A percentile compares a stretch with the other conserved stretches of the same genome.
Conservation (phyloP, 2,888 invertebrate genomes). For the Lissocephala sabroskyi region DNA sequence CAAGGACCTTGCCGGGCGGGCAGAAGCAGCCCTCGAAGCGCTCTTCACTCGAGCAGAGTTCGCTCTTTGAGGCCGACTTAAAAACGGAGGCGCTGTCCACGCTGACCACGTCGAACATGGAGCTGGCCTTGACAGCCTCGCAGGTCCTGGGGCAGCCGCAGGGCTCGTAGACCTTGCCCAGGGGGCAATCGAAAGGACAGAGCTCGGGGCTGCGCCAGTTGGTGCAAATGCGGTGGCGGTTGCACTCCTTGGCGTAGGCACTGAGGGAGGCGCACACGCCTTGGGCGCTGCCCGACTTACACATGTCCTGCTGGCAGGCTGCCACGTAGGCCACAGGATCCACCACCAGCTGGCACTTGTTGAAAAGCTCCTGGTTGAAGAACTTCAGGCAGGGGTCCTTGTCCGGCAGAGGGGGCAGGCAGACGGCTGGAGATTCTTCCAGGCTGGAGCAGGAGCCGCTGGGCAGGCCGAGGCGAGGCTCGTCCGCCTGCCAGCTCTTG, state of each 20-base stretch:
- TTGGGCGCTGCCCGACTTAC: conserved; percentile 74
- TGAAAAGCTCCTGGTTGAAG: conserved; percentile 75
- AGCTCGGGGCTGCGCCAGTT: conserved; percentile 78
- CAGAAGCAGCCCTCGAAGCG: conserved; percentile 89
- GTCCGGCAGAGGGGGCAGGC: conserved; percentile 75
- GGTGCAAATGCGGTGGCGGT: conserved; percentile 80
- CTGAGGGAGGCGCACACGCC: conserved; percentile 79
- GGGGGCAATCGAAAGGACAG: conserved; percentile 78
- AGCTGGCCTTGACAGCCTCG: conserved; percentile 54
- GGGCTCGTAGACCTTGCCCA: conserved; percentile 66
- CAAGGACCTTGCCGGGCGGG: conserved; percentile 80
- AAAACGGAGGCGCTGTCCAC: conserved; percentile 54
- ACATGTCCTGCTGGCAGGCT: conserved; percentile 81
- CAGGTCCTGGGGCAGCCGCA: conserved; percentile 71
- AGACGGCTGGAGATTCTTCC: conserved; percentile 72
- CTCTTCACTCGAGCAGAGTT: conserved; percentile 72
- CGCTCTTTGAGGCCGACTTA: conserved; percentile 52
- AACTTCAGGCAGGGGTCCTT: conserved; percentile 80
- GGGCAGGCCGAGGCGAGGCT: conserved; percentile 73
- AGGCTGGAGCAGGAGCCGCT: conserved; percentile 74
- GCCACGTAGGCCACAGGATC: conserved; percentile 80
- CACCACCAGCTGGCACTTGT: conserved; percentile 82
- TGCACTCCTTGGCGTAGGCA: conserved; percentile 83
- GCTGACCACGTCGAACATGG: conserved; percentile 63
- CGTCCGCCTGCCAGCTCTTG: conserved; percentile 76